Base-by-base conservation (phyloP, 2,888 invertebrate genomes). In the Periphyllus acericola region DNA sequence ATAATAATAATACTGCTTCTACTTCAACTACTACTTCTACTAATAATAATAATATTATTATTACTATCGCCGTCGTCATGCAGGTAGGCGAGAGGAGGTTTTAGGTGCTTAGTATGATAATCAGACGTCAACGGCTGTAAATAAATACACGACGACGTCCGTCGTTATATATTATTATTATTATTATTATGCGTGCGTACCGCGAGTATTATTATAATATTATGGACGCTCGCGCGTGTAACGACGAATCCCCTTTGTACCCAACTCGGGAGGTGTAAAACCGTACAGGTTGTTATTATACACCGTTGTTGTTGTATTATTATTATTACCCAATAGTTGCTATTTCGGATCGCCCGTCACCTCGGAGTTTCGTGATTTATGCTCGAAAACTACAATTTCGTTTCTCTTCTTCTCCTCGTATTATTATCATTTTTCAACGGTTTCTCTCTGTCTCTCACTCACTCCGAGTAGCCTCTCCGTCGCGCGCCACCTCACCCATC, bases 71-170 rank as follows among this genome's bases (percentile, higher is more conserved):
- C 82, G 34, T 34, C 25, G 25, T 32, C 52, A 25, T 72, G 25
- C 21, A n/a, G n/a, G 72, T 74, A 76, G 83, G 83, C 46, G 76
- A 79, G 25, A 80, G 81, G 74, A 55, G 72, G 55, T 40, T 36
- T 78, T 34, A 32, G 80, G 87, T 81, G 80, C 74, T 86, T 86
- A 85, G 85, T 87, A 87, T 74, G 87, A 74, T 87, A 87, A 87
- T 87, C 80, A 32, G 80, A 87, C 74, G 87, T 87, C 80, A 81
- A 81, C 80, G 87, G 87, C 36, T 87, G 46, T 81, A 87, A 81
- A 87, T 81, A 87, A 76, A 84, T 55, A 86, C 71, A 55, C 36
- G 71, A 79, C 32, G 79, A 66, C 32, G 76, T 76, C 17, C 66
- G 46, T n/a, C 17, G 40, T 60, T 36, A 29, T 6, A 25, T 74